These are phyloP conservation scores for Drosophila peninsularis DNA, from an alignment of 2,888 invertebrate genomes.

Conservation along the genomic window DNA sequence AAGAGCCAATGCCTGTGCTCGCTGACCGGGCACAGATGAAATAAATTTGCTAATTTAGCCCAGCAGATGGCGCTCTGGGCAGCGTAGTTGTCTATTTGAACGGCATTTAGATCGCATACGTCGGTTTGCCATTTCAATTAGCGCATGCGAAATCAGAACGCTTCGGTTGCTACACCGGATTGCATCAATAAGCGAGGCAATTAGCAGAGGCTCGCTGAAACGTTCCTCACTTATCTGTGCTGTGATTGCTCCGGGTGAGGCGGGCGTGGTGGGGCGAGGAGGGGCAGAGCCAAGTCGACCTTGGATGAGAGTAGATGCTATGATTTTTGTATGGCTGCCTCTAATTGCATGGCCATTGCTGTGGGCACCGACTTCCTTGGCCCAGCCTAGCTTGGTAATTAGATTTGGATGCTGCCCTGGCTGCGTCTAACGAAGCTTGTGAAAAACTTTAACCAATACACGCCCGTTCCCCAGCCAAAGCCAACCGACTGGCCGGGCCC, in stretches of 20 bases:
- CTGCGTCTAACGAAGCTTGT: conserved; percentile 53
- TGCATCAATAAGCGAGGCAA: conserved; percentile 57
- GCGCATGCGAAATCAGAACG: conserved; percentile 43
- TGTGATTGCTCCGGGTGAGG: not conserved
- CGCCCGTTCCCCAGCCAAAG: no score
- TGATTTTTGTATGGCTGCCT: conserved; percentile 28
- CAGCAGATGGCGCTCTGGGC: not conserved
- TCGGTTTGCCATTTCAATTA: conserved; percentile 43
- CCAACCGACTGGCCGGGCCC: not conserved
- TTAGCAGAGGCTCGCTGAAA: conserved; percentile 37
- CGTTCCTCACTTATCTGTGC: conserved; percentile 32
- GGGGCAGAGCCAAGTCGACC: conserved; percentile 11
- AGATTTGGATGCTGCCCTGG: conserved; percentile 46
- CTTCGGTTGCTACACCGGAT: conserved; percentile 32
- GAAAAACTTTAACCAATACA: conserved; percentile 50
- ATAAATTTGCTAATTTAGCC: not conserved
- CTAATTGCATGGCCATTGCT: conserved; percentile 47
- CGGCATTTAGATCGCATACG: conserved; percentile 9
- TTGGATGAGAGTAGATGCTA: conserved; percentile 9
- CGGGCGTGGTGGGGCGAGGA: not conserved
- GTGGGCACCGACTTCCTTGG: conserved; percentile 22
- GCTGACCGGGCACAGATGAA: not conserved
- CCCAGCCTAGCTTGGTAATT: conserved; percentile 50
- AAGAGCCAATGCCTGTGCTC: not conserved
- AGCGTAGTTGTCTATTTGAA: not conserved